Base-by-base conservation (phyloP, 2,888 invertebrate genomes). In the Mythimna vitellina region DNA sequence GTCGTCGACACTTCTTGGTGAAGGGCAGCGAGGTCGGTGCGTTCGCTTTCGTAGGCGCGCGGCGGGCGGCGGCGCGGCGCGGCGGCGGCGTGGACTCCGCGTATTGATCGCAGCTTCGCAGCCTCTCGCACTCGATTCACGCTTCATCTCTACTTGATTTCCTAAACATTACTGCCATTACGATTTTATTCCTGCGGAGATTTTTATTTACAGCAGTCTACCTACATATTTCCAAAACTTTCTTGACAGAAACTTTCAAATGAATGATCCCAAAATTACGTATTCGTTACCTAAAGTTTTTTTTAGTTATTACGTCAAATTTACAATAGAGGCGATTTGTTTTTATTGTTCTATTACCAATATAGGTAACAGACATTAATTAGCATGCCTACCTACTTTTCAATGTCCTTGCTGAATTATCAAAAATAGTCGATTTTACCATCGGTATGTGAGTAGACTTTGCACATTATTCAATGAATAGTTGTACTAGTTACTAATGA, bases 11-110 rank as follows among this genome's bases (percentile, higher is more conserved):
- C 92, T 89, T 88, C 92, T 89, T 88, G 91, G 93, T 94, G 96
- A 95, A 95, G 95, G 95, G 94, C 95, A 95, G 93, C 91, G 93
- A 92, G 94, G 94, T 93, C 93, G 93, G 89, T 89, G 93, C 94
- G 94, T 94, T 94, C 94, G 93, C 94, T 95, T 95, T 95, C 94
- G 92, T 89, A 93, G 92, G 91, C 91, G 90, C 86, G 88, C 85
- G 88, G 88, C 86, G 87, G 87, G 85, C 79, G 81, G 84, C 85
- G 89, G 81, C 86, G 88, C 86, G 86, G 82, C 82, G 85, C 81
- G 83, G 86, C 86, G 86, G 89, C 85, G 85, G 82, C 85, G 86
- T 79, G 87, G 81, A 81, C 83, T 86, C 83, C 85, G 78, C 89
- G 91, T 94, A 93, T 94, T 93, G 96, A 96, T 96, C 95, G 95